phyloP scores from a whole-genome alignment of 2,113 vertebrate genomes.

The Sinocyclocheilus anshuiensis region DNA sequence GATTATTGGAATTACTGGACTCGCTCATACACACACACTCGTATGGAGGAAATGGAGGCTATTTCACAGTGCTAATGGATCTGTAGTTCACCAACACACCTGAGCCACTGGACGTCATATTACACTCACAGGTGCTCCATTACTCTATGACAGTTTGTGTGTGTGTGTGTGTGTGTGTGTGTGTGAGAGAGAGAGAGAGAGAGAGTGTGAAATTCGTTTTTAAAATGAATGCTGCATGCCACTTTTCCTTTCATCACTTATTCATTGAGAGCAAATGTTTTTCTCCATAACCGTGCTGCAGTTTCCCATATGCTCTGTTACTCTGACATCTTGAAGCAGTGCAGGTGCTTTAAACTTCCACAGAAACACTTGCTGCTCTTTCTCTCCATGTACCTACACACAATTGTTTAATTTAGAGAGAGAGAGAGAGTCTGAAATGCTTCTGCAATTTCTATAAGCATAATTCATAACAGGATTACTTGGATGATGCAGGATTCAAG shows the following conservation, averaged over 20 bases:
- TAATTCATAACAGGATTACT: slow-evolving; percentile 41
- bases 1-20: slow-evolving; percentile 50
- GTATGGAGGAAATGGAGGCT: slow-evolving; percentile 40
- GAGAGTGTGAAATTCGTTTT: slow-evolving; percentile 60
- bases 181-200: slow-evolving; percentile 2
- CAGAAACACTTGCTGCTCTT: slow-evolving; percentile 21
- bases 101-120: slow-evolving; percentile 37
- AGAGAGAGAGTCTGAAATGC: slow-evolving; percentile 19
- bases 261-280: slow-evolving; percentile 74
- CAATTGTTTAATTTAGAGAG: slow-evolving; percentile 49
- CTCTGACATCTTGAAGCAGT: slow-evolving; percentile 57
- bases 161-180: slow-evolving; percentile 49
- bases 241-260: slow-evolving; percentile 72
- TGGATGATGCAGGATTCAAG: background rate
- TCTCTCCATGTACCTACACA: slow-evolving; percentile 27
- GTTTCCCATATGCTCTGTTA: slow-evolving; percentile 44
- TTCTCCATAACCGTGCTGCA: slow-evolving; percentile 54
- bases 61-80: slow-evolving; percentile 50
- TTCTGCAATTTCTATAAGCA: background rate
- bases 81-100: slow-evolving; percentile 48
- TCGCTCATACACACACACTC: slow-evolving; percentile 14
- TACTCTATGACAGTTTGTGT: slow-evolving; percentile 67
- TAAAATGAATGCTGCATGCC: slow-evolving; percentile 70
- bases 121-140: slow-evolving; percentile 54
- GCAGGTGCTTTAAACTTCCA: slow-evolving; percentile 41